Base-by-base conservation (phyloP, 2,113 vertebrate genomes). In the Malurus elegans region DNA sequence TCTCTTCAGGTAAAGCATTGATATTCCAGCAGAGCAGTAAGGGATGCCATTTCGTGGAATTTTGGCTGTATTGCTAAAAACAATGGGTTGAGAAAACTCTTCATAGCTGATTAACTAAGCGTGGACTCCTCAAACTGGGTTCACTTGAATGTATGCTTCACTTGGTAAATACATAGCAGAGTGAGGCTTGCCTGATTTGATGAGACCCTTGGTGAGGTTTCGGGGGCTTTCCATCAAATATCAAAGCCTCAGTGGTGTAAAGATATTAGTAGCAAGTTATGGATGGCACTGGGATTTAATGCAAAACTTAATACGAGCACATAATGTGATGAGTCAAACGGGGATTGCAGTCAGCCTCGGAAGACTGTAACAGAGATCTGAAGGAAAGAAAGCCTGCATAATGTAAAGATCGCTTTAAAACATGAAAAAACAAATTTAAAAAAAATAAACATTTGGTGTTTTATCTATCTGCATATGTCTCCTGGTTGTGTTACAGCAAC, bases 121-220 rank as follows among this genome's bases (percentile, higher is more conserved):
- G 65, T 85, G 51, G 72, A 81, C 51, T 96, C 66, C 82, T 93
- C 92, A 62, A 81, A 93, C 79, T 38, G 86, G 61, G 73, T 94
- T 97, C 84, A 81, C 93, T 97, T 74, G 71, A 96, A 83, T 95
- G 20, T 92, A 97, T 97, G 91, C 94, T 97, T 96, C 92, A 96
- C 78, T 97, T 97, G 93, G 67, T 96, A 97, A 98, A 97, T 86
- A 96, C 74, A 94, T 44, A 96, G 83, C 86, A 96, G 87, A 97
- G 94, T 51, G 82, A 93, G 88, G 81, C 79, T 97, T 96, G 94
- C 86, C 78, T 97, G 95, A 94, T 91, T 96, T 96, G 87, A 97
- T 97, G 91, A 96, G 92, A 96, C 92, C 96, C 92, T 96, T 47
- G 82, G 97, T 97, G 92, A 97, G 94, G 88, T 95, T 97, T 96